Conservation (phyloP, 2,113 vertebrate species). For the Pluvianellus socialis region DNA sequence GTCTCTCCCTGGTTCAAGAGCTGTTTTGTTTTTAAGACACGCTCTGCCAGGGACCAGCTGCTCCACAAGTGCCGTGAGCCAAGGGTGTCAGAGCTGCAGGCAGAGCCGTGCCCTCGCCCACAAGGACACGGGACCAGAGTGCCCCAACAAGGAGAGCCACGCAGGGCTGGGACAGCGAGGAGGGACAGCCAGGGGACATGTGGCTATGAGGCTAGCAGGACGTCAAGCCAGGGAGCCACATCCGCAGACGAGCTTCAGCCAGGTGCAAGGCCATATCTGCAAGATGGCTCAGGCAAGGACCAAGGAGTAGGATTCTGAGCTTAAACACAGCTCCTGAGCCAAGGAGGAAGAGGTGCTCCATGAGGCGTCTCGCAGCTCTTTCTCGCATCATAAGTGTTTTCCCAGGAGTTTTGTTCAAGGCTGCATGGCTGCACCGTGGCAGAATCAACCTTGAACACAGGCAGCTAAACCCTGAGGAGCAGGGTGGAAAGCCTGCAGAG, state of each 20-base stretch:
- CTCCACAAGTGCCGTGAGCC: not conserved
- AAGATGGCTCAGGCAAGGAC: not conserved
- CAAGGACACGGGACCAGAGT: not conserved
- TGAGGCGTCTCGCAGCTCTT: not conserved
- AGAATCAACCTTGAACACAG: not conserved
- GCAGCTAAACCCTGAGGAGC: not conserved
- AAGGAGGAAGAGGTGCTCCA: not conserved
- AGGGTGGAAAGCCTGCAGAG: not conserved
- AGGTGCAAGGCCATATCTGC: not conserved
- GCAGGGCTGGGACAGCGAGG: not conserved
- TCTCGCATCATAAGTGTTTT: not conserved
- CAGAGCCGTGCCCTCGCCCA: accelerated
- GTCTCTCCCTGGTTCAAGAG: not conserved
- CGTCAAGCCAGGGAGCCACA: not conserved
- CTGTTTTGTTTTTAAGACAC: not conserved
- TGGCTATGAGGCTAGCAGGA: not conserved
- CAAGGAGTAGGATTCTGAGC: not conserved
- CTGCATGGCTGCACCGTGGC: not conserved
- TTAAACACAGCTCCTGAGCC: not conserved
- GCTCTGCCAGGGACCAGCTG: not conserved
- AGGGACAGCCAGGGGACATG: not conserved
- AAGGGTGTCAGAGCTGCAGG: not conserved
- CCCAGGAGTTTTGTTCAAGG: not conserved
- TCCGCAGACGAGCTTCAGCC: not conserved
- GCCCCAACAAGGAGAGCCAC: not conserved